phyloP scores from a whole-genome alignment of 2,113 vertebrate species.

The Chaenogobius annularis region DNA sequence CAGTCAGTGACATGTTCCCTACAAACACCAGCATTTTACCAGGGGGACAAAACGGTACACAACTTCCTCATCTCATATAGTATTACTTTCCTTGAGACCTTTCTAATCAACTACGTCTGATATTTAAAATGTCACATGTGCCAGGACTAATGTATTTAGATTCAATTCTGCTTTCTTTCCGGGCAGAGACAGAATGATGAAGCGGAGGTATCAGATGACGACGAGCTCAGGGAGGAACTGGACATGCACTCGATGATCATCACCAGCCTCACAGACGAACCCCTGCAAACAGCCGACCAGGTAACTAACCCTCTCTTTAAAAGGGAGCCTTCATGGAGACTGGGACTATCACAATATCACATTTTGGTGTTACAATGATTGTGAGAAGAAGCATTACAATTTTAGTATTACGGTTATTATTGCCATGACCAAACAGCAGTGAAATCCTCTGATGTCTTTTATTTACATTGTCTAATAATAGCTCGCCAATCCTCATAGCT shows the following conservation, averaged over 20 bases:
- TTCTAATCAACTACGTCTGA: conserved; percentile 35
- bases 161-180: conserved; percentile 37
- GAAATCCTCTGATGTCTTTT: no score
- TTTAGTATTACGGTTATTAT: no score
- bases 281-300: conserved; percentile 95
- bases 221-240: conserved; percentile 93
- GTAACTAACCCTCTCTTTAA: conserved; percentile 55
- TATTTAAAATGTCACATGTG: conserved; percentile 43
- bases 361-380: no score
- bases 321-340: no score
- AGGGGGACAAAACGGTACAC: conserved; percentile 86
- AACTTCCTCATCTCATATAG: neutral
- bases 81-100: conserved; percentile 16
- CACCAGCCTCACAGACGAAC: conserved; percentile 88
- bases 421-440: no score
- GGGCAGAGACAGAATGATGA: conserved; percentile 77
- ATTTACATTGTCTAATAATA: no score
- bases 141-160: conserved; percentile 43
- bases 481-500: no score
- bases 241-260: conserved; percentile 97
- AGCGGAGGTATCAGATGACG: conserved; percentile 88
- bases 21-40: conserved; percentile 83
- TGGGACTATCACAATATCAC: no score
- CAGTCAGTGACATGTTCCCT: conserved; percentile 83
- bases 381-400: no score